Evolutionary conservation across 2,797 vertebrate genomes (phyloP).

Genomic region (Pseudomugil gertrudae): DNA sequence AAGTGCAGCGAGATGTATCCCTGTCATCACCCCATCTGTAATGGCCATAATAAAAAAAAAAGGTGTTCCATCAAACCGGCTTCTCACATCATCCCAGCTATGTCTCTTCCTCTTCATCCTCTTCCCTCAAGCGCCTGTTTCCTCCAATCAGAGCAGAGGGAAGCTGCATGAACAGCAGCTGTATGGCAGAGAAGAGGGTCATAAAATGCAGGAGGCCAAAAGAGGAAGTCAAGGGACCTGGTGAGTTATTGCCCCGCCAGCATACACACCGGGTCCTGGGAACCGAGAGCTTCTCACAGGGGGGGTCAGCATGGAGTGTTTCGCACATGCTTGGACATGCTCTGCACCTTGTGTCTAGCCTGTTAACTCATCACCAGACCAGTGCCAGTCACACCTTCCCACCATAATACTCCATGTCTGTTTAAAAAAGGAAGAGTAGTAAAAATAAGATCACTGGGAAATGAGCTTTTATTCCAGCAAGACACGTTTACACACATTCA

Average conservation of each 20-base stretch:
- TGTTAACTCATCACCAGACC: conserved; percentile 52
- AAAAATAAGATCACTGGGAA: no score
- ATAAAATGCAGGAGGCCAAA: conserved; percentile 80
- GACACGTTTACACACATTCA: not conserved
- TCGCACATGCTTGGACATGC: conserved; percentile 43
- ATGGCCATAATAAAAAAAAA: conserved; percentile 50
- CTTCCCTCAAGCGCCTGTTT: conserved; percentile 55
- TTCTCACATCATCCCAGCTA: conserved; percentile 66
- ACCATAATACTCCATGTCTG: conserved; percentile 33
- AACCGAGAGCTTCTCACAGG: conserved; percentile 79
- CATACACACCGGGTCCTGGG: conserved; percentile 83
- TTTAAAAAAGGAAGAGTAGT: conserved; percentile 21
- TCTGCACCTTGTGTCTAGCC: conserved; percentile 45
- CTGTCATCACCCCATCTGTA: conserved; percentile 24
- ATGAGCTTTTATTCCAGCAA: not conserved
- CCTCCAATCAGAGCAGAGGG: conserved; percentile 55
- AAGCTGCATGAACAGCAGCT: conserved; percentile 79
- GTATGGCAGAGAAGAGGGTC: conserved; percentile 73
- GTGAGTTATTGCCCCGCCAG: conserved; percentile 83
- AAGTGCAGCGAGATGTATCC: conserved; percentile 5
- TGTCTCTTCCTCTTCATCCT: conserved; percentile 58
- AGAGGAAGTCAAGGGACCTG: conserved; percentile 81
- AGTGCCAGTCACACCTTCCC: conserved; percentile 24
- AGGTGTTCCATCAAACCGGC: conserved; percentile 38
- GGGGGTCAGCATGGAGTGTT: conserved; percentile 41